These are phyloP conservation scores for Patella depressa DNA, from an alignment of 2,888 invertebrate species.

Conservation along the genomic window DNA sequence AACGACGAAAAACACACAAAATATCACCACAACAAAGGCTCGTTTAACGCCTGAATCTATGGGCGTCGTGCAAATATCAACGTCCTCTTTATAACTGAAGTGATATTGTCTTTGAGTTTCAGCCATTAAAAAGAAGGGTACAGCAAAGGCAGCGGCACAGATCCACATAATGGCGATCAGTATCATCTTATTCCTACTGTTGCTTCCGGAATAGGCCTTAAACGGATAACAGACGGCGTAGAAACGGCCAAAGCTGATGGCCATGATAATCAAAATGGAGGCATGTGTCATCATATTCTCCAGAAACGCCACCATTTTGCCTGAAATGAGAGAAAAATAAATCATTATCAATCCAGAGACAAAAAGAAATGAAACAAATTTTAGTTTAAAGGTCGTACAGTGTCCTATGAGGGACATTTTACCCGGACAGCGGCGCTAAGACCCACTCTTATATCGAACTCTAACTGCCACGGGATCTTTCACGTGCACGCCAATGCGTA, in stretches of 20 bases:
- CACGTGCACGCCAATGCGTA: too few relatives aligned
- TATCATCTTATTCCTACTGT: constrained; percentile 66
- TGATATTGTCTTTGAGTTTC: constrained; percentile 82
- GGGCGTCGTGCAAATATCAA: constrained; percentile 84
- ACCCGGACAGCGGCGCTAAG: too few relatives aligned
- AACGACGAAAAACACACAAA: constrained; percentile 86
- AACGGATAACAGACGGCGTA: constrained; percentile 93
- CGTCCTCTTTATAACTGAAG: constrained; percentile 78
- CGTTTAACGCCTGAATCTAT: constrained; percentile 84
- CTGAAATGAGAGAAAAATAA: constrained; percentile 74
- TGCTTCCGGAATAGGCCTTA: constrained; percentile 74
- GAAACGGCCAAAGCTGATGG: constrained; percentile 91
- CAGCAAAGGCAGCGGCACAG: constrained; percentile 58
- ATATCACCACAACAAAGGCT: constrained; percentile 84
- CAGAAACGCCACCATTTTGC: constrained; percentile 91
- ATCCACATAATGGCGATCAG: constrained; percentile 69
- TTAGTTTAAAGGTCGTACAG: too few relatives aligned
- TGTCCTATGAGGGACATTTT: too few relatives aligned
- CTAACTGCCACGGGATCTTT: too few relatives aligned
- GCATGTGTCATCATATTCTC: constrained; percentile 93
- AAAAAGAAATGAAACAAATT: too few relatives aligned
- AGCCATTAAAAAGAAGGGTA: constrained; percentile 87
- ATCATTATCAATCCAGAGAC: neutral
- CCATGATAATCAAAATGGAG: constrained; percentile 90
- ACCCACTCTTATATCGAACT: too few relatives aligned